Evolutionary conservation across 64 coral and sea anemone species (phyloP).

Genomic region (Hydrozoanthus tunicans): DNA sequence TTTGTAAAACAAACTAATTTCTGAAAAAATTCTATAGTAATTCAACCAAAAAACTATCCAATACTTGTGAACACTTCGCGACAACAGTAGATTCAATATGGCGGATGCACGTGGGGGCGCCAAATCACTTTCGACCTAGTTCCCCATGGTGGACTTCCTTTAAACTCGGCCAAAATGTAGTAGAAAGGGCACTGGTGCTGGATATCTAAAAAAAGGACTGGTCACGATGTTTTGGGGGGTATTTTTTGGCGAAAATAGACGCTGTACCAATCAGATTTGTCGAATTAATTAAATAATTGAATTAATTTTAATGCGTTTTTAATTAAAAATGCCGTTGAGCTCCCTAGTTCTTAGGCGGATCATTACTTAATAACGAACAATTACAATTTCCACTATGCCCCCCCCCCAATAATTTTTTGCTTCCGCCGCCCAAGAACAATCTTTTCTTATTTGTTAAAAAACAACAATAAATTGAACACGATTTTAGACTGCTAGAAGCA

Average conservation of each 20-base stretch:
- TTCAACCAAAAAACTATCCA: not conserved
- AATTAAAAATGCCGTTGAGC: constrained; percentile 10
- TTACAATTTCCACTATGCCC: too few species aligned
- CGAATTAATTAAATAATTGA: constrained; percentile 33
- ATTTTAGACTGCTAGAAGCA: too few species aligned
- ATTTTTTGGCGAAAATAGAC: constrained; percentile 5
- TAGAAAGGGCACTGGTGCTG: not conserved
- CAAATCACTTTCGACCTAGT: not conserved
- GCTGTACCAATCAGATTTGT: constrained; percentile 38
- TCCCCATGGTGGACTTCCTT: constrained; percentile 21
- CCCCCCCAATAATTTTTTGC: too few species aligned
- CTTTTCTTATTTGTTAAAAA: too few species aligned
- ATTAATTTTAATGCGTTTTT: constrained; percentile 48
- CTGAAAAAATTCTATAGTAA: not conserved
- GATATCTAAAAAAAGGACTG: not conserved
- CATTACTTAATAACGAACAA: constrained; percentile 6
- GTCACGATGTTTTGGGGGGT: not conserved
- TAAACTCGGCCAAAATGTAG: constrained; percentile 6
- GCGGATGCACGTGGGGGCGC: not conserved
- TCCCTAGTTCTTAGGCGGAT: constrained; percentile 34
- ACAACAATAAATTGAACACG: too few species aligned
- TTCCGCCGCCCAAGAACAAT: too few species aligned
- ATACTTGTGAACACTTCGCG: not conserved
- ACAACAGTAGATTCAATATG: not conserved
- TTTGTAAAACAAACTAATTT: not conserved